phyloP scores from a whole-genome alignment of 92 coral and sea anemone species.

The Porites cylindrica region DNA sequence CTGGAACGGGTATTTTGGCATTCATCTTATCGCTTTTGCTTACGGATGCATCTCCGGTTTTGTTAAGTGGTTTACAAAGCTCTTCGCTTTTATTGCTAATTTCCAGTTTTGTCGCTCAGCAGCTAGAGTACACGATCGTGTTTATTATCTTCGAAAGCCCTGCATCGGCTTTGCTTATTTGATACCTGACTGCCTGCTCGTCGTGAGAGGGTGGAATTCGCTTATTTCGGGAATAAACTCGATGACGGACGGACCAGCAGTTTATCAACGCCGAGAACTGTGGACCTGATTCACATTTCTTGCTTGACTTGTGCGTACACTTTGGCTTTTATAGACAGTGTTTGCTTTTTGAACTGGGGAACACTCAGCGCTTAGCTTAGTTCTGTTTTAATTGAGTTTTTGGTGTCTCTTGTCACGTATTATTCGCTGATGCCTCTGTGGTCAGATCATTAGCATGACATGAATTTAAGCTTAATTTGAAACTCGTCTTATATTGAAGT shows the following conservation, averaged over 20 bases:
- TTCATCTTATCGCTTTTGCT: conserved; percentile 38
- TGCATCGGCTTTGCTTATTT: not conserved
- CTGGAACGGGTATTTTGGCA: conserved; percentile 57
- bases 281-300: not conserved
- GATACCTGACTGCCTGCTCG: not conserved
- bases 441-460: not conserved
- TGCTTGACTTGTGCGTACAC: not conserved
- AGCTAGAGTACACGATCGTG: not conserved
- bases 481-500: conserved; percentile 4
- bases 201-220: conserved; percentile 16
- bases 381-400: conserved; percentile 29
- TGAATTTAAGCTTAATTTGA: conserved; percentile 28
- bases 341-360: not conserved
- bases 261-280: not conserved
- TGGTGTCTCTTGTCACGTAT: not conserved
- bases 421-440: conserved; percentile 7
- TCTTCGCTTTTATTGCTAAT: conserved; percentile 67
- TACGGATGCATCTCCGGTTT: conserved; percentile 57
- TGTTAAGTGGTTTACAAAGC: conserved; percentile 71
- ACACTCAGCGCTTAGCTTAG: not conserved
- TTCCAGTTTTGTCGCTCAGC: conserved; percentile 50
- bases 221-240: not conserved
- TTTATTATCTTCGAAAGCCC: not conserved
- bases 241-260: not conserved
- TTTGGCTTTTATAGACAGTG: not conserved